Conservation (phyloP, 2,113 vertebrate species). For the Polyodon spathula region DNA sequence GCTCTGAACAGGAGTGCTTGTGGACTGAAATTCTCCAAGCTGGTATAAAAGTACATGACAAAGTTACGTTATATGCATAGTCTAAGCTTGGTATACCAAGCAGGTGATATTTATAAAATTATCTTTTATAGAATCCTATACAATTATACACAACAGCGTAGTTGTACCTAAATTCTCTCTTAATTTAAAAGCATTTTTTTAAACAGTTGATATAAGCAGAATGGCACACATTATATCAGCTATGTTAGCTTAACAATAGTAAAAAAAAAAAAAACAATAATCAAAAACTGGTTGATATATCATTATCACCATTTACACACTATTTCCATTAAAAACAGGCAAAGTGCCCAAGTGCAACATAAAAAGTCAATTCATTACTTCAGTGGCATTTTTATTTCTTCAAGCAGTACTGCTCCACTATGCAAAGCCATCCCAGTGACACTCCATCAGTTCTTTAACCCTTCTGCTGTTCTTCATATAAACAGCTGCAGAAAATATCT, state of each 20-base stretch:
- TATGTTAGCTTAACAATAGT: no score
- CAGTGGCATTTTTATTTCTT: constrained; percentile 3
- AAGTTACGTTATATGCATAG: constrained; percentile 53
- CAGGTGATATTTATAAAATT: constrained; percentile 32
- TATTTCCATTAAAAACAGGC: constrained; percentile 30
- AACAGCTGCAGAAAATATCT: no score
- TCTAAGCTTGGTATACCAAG: constrained; percentile 46
- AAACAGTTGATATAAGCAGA: no score
- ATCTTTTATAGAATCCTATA: constrained; percentile 41
- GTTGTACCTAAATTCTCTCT: constrained; percentile 12
- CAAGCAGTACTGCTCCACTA: constrained; percentile 1
- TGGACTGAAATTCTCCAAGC: constrained; percentile 17
- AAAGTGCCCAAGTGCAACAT: constrained; percentile 58
- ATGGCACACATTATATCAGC: no score
- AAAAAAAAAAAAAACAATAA: constrained; percentile 12
- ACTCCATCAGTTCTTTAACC: no score
- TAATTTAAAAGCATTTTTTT: constrained; percentile 25
- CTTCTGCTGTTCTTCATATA: no score
- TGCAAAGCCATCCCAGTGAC: no score
- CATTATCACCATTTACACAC: constrained; percentile 18
- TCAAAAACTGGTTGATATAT: constrained; percentile 15
- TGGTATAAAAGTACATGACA: constrained; percentile 41
- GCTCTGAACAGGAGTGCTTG: constrained; percentile 48
- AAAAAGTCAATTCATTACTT: constrained; percentile 31
- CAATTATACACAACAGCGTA: background rate